Evolutionary conservation across 2,888 invertebrate genomes (phyloP).

Genomic region (Eupithecia subfuscata): DNA sequence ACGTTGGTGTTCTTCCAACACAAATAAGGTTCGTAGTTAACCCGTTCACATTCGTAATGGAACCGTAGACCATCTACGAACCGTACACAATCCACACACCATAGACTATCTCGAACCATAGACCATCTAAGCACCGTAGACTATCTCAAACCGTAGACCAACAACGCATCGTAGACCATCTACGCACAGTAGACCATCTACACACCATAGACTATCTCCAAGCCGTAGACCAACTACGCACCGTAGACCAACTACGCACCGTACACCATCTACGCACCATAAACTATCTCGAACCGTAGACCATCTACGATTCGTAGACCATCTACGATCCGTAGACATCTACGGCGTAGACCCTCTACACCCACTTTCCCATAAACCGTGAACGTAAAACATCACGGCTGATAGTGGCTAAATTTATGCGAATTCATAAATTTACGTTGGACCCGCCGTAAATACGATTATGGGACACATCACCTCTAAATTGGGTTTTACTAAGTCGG

Average conservation of each 20-base stretch:
- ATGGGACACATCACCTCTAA: conserved; percentile 10
- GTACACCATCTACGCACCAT: background rate
- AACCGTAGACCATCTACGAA: too few species aligned
- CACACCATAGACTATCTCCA: background rate
- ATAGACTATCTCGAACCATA: background rate
- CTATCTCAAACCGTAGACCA: background rate
- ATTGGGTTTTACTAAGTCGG: conserved; percentile 1
- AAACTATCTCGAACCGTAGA: background rate
- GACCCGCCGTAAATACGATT: conserved; percentile 17
- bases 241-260: too few species aligned
- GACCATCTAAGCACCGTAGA: background rate
- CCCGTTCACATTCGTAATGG: too few species aligned
- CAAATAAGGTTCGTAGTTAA: too few species aligned
- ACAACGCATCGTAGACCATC: too few species aligned
- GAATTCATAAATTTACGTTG: conserved; percentile 19
- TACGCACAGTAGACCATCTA: conserved; percentile 14
- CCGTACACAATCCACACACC: background rate
- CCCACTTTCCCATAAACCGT: background rate
- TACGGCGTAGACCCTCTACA: conserved; percentile 14
- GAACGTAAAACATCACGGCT: background rate
- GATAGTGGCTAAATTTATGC: conserved; percentile 12
- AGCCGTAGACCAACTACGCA: background rate
- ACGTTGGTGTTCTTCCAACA: too few species aligned
- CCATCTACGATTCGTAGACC: background rate
- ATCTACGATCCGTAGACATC: background rate